Evolutionary conservation across 1,140 invertebrate genomes (phyloP), one percentile per base, ranked within the genome.

Genomic region (Neodiprion pinetum): DNA sequence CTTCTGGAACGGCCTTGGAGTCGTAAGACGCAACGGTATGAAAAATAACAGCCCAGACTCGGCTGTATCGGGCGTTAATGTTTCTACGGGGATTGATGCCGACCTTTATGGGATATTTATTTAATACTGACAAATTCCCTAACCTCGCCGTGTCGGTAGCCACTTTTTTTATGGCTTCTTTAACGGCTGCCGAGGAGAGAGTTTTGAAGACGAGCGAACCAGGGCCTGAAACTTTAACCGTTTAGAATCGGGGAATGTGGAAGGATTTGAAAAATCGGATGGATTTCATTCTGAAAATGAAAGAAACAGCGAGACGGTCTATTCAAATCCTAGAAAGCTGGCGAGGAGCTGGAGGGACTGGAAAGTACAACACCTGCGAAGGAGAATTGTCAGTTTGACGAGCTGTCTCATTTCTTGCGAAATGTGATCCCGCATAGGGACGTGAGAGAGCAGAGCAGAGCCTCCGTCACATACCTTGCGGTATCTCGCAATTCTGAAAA

Each of bases 51-150:
- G 84, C 83, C 84, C 75, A 78, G 74, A 77, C 72, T 74, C 75
- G 69, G 72, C 80, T 78, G 82, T 88, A 88, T 87, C 83, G 85
- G 81, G 82, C 85, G 86, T 87, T 88, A 88, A 88, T 88, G 85
- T 80, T 83, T 83, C 81, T 76, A 79, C 81, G 75, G 81, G 83
- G 83, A 88, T 88, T 85, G 85, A 88, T 88, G 85, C 84, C 77
- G 77, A 76, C 80, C 80, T 88, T 88, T 87, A 88, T 88, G 86
- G 83, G 83, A 87, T 87, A 87, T 87, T 88, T 87, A 88, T 88
- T 87, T 88, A 88, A 88, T 87, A 86, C 86, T 86, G 86, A 88
- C 87, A 88, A 88, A 88, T 88, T 87, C 82, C 81, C 79, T 17
- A 11, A 71, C 70, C 48, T 49, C 47, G 11, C 68, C 68, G 47